Evolutionary conservation across 2,113 vertebrate genomes (phyloP), one percentile per base, ranked within the genome.

Genomic region (Glaucidium brasilianum): DNA sequence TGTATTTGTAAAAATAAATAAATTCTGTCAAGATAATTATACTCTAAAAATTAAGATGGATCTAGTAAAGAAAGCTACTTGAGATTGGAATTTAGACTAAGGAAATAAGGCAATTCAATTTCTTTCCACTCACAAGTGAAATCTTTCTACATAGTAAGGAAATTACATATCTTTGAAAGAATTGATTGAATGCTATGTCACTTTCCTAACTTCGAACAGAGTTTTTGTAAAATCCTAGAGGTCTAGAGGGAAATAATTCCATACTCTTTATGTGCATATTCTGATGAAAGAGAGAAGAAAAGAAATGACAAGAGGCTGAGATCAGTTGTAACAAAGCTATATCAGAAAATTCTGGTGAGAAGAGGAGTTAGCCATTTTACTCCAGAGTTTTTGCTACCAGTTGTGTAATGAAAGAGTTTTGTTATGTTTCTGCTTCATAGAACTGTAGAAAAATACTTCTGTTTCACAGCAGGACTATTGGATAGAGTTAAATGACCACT

Each of bases 131-230:
- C 60, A 85, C 69, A 89, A 74, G 52, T 87, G 66, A 66, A 71
- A 59, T 73, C 72, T 89, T 73, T 82, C 75, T 60, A 32, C 58
- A 78, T 60, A 69, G 17, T 29, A 83, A 96, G 56, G n/a, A 91
- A 96, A 76, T 96, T 92, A 50, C 6, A 23, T 73, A 55, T 67
- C 39, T 93, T 74, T 92, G 74, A 89, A 95, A 96, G 67, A 92
- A 88, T 53, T 75, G 55, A 94, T 88, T 84, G 71, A 95, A 87
- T 78, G 37, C 76, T 91, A 18, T 85, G 34, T 69, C 71, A 66
- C 22, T 84, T 77, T 78, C 25, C 26, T 77, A 62, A 75, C 10
- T 75, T 14, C 23, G 12, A 91, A 95, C 91, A 78, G 77, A 89
- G 35, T 68, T 75, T 79, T 66, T 90, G 30, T 43, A 82, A 71